phyloP scores from a whole-genome alignment of 2,888 invertebrate genomes.

The Thymelicus acteon region DNA sequence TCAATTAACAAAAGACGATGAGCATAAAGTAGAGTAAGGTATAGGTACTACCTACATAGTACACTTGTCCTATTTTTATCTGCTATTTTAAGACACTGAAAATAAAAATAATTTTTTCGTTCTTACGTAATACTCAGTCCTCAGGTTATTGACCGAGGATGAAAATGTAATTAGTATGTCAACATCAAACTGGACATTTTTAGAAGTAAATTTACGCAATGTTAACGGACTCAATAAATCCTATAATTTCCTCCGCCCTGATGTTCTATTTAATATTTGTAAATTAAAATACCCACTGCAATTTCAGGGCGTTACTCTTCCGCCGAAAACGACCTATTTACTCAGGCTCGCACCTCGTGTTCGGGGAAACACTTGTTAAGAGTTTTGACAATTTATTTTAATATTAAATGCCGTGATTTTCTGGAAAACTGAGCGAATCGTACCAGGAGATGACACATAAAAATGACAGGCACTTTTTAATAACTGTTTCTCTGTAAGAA shows the following conservation, averaged over 20 bases:
- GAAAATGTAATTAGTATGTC: constrained; percentile 1
- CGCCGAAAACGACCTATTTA: constrained; percentile 67
- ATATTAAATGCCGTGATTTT: constrained; percentile 53
- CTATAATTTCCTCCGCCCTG: constrained; percentile 39
- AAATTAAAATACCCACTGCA: constrained; percentile 48
- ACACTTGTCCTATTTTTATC: not conserved
- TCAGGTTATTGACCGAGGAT: constrained; percentile 25
- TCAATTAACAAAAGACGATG: no score
- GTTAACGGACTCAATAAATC: constrained; percentile 21
- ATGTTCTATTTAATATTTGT: constrained; percentile 46
- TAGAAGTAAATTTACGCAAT: constrained; percentile 14
- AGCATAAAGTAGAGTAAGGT: no score
- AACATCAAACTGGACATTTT: not conserved
- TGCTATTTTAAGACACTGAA: not conserved
- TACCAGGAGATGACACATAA: constrained; percentile 7
- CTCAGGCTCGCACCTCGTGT: constrained; percentile 61
- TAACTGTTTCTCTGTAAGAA: constrained; percentile 1
- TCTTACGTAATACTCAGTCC: not conserved
- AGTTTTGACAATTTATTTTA: constrained; percentile 70
- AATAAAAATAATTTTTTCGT: not conserved
- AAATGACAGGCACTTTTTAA: constrained; percentile 1
- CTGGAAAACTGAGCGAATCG: constrained; percentile 19
- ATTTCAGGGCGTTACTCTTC: constrained; percentile 52
- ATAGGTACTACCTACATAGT: not conserved
- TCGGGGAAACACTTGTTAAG: constrained; percentile 69